These are phyloP conservation scores for Tachuris rubrigastra DNA, from an alignment of 2,113 vertebrate species.

Conservation along the genomic window DNA sequence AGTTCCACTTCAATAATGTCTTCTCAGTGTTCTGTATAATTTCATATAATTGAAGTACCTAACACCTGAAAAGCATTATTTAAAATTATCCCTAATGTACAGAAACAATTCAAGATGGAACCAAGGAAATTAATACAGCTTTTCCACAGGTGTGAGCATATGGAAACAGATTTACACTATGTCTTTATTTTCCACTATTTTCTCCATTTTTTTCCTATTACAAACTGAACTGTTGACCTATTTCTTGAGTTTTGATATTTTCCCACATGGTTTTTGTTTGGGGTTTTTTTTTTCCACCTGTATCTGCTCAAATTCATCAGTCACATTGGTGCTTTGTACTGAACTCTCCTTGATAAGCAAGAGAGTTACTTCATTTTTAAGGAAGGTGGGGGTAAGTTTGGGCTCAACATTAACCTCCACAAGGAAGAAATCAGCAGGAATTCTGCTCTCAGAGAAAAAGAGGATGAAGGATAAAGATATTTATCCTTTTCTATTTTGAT, in stretches of 20 bases:
- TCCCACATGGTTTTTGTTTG: not conserved
- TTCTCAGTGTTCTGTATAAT: not conserved
- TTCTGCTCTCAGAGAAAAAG: not conserved
- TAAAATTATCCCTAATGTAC: not conserved
- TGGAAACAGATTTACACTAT: not conserved
- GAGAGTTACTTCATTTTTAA: constrained; percentile 53
- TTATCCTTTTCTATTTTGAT: not conserved
- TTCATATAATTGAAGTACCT: not conserved
- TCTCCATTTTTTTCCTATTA: not conserved
- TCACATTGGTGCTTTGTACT: constrained; percentile 21
- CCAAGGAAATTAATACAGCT: not conserved
- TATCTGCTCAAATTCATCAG: constrained; percentile 54
- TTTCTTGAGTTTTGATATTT: constrained; percentile 40
- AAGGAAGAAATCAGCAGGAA: constrained; percentile 32
- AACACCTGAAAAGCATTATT: not conserved
- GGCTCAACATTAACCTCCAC: constrained; percentile 22
- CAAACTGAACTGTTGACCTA: constrained; percentile 21
- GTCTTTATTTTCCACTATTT: not conserved
- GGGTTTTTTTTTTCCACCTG: not conserved
- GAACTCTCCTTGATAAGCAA: constrained; percentile 35
- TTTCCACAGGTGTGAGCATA: not conserved
- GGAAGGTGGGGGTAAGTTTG: not conserved
- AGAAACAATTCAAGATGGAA: not conserved
- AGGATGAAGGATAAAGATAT: not conserved
- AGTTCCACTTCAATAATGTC: not conserved